Conservation (phyloP, 2,888 invertebrate genomes). For the Ophion costatus region DNA sequence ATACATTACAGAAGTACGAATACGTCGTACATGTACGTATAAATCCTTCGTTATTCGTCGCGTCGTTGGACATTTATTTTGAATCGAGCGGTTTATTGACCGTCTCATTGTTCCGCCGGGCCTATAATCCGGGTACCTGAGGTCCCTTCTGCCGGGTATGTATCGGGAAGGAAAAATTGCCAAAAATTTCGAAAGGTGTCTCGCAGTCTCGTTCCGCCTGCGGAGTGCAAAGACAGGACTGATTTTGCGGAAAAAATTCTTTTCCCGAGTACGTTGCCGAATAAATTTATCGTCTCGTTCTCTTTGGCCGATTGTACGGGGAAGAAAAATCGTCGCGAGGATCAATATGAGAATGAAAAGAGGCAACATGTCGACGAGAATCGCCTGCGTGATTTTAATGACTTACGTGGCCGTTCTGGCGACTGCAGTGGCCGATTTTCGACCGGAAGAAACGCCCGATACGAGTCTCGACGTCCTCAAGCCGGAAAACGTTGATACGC, state of each 20-base stretch:
- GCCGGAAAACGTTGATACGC: neutral
- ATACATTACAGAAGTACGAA: neutral
- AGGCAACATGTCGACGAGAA: constrained; percentile 23
- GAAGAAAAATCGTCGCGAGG: neutral
- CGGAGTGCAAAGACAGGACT: constrained; percentile 34
- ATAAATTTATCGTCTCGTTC: neutral
- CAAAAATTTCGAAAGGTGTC: neutral
- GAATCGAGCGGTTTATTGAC: constrained; percentile 18
- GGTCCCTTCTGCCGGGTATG: neutral
- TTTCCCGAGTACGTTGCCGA: neutral
- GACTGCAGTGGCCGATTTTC: neutral
- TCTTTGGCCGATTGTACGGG: neutral
- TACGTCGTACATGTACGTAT: neutral
- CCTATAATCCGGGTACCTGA: constrained; percentile 38
- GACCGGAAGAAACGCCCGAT: neutral
- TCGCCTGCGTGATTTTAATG: constrained; percentile 2
- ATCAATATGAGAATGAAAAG: neutral
- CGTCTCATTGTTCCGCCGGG: constrained; percentile 29
- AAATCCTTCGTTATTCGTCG: neutral
- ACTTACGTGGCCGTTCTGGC: neutral
- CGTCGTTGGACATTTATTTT: constrained; percentile 10
- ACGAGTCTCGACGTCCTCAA: constrained; percentile 7
- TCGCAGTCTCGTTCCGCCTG: constrained; percentile 42
- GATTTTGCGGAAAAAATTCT: constrained; percentile 12
- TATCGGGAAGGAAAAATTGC: constrained; percentile 28